Conservation (phyloP, 2,888 invertebrate genomes). For the Lamproptera curius region DNA sequence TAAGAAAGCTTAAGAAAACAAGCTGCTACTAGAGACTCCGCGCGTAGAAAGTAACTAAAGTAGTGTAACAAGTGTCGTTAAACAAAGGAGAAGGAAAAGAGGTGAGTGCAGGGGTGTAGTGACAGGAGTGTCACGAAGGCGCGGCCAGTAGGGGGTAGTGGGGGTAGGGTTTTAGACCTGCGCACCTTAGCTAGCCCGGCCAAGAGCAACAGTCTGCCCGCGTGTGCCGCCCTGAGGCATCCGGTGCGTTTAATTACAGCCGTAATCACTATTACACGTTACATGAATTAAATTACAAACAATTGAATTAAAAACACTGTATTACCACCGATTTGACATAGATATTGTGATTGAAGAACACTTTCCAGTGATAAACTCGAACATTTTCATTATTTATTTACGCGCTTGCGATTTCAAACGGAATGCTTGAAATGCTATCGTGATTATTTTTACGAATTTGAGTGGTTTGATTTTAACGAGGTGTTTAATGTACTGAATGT, state of each 20-base stretch:
- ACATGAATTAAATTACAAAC: background rate
- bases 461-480: background rate
- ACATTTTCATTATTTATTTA: conserved; percentile 61
- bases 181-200: conserved; percentile 64
- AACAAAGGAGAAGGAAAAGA: conserved; percentile 51
- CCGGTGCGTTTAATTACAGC: conserved; percentile 61
- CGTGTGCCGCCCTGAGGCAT: conserved; percentile 62
- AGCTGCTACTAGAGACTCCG: no score
- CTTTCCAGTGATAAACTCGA: conserved; percentile 58
- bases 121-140: conserved; percentile 32
- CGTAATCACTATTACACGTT: conserved; percentile 56
- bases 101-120: conserved; percentile 23
- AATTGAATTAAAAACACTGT: conserved; percentile 15
- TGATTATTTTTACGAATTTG: conserved; percentile 16
- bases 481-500: background rate
- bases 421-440: conserved; percentile 31
- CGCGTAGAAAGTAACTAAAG: conserved; percentile 2
- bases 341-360: no score
- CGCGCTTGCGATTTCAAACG: conserved; percentile 35
- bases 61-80: conserved; percentile 22
- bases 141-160: conserved; percentile 26
- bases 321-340: no score
- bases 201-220: conserved; percentile 73
- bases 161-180: conserved; percentile 35
- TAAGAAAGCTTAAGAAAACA: no score